Evolutionary conservation across 2,113 vertebrate species (phyloP), one percentile per base, ranked within the genome.

Genomic region (Circaetus gallicus): DNA sequence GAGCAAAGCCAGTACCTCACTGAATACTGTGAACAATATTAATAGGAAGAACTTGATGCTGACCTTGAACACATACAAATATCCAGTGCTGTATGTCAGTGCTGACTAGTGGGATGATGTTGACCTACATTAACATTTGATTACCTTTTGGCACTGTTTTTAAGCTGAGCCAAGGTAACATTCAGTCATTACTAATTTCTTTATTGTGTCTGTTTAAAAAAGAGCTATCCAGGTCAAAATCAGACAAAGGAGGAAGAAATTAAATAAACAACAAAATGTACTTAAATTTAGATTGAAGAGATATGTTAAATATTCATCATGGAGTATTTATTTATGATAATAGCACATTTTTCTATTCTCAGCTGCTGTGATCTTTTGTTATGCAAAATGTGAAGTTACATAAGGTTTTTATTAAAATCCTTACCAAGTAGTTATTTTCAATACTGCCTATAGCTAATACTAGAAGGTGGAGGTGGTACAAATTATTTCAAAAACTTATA

Each of bases 61-160:
- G 65, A 91, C 87, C 85, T 95, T 85, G 84, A 94, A 86, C 3
- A 40, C 31, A 58, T 40, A n/a, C 38, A 95, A 92, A 47, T 43
- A 40, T 47, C 45, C 40, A 52, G n/a, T 73, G 63, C 62, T 59
- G 43, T 63, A 26, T 34, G 16, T 87, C 65, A 81, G 28, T 72
- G 86, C 83, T 58, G 67, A 91, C 70, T 92, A 52, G 38, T 26
- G 43, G 28, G 50, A 79, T n/a, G 55, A 71, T 76, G 81, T 6
- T 91, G 81, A 94, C 63, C 78, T 92, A 55, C 49, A 86, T 90
- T 82, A 80, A 83, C 62, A 74, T 91, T 91, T 94, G 20, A 92
- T 86, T 87, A 90, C 49, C 29, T 94, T 91, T 87, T 70, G 52
- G 74, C 73, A 93, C 18, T 50, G n/a, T 45, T 87, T 94, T 83